These are phyloP conservation scores for Anoplolepis gracilipes DNA, from an alignment of 1,140 invertebrate genomes.

Conservation along the genomic window DNA sequence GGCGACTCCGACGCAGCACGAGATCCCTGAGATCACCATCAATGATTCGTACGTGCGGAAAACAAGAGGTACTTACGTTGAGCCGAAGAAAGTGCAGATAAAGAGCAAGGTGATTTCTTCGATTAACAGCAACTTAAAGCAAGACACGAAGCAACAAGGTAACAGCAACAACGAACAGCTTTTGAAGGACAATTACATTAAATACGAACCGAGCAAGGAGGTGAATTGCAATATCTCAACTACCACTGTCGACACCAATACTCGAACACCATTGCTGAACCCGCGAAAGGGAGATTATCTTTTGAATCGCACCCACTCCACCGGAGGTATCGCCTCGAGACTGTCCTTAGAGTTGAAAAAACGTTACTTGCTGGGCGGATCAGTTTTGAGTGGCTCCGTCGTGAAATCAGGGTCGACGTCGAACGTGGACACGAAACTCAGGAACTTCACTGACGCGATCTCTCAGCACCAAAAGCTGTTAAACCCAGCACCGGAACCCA, in stretches of 20 bases:
- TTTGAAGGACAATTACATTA: slow-evolving; percentile 61
- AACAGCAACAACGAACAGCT: slow-evolving; percentile 5
- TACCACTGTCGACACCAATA: slow-evolving; percentile 72
- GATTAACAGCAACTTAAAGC: slow-evolving; percentile 79
- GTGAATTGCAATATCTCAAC: slow-evolving; percentile 40
- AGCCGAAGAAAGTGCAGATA: slow-evolving; percentile 88
- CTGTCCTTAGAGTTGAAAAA: slow-evolving; percentile 94
- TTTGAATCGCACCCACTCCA: slow-evolving; percentile 93
- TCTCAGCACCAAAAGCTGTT: slow-evolving; percentile 95
- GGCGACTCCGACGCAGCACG: slow-evolving; percentile 89
- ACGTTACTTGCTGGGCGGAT: slow-evolving; percentile 91
- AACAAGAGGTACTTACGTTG: slow-evolving; percentile 83
- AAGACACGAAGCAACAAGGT: slow-evolving; percentile 24
- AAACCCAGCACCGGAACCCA: slow-evolving; percentile 92
- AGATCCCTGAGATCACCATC: slow-evolving; percentile 89
- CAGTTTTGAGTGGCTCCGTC: slow-evolving; percentile 87
- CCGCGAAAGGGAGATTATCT: slow-evolving; percentile 90
- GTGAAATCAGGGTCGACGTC: slow-evolving; percentile 94
- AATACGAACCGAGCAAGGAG: slow-evolving; percentile 14
- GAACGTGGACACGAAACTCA: slow-evolving; percentile 93
- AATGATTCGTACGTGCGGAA: slow-evolving; percentile 87
- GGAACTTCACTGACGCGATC: slow-evolving; percentile 93
- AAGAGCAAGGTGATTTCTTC: slow-evolving; percentile 83
- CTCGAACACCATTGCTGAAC: slow-evolving; percentile 83
- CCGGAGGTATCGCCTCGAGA: slow-evolving; percentile 94